A percentile compares a stretch with the other conserved stretches of the same genome.
phyloP scores from a whole-genome alignment of 2,888 invertebrate species.

The Rhingia campestris region DNA sequence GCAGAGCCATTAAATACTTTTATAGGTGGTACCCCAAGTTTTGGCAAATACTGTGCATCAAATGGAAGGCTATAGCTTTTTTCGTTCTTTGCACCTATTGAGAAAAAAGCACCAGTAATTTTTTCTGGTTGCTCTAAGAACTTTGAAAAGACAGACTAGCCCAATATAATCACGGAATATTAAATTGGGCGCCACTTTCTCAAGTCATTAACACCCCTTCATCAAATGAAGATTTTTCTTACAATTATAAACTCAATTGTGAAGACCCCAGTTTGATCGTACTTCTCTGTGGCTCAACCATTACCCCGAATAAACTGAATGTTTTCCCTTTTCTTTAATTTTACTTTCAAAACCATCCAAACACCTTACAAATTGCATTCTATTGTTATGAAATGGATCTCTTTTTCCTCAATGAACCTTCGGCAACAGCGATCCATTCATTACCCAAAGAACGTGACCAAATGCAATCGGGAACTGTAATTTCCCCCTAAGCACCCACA shows the following conservation, averaged over 20 bases:
- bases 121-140: no score
- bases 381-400: slow-evolving; percentile 10
- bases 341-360: slow-evolving; percentile 52
- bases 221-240: neutral
- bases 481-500: slow-evolving; percentile 47
- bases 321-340: slow-evolving; percentile 35
- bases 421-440: slow-evolving; percentile 26
- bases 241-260: neutral
- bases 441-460: slow-evolving; percentile 44
- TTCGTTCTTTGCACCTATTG: no score
- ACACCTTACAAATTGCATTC: slow-evolving; percentile 46
- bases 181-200: neutral
- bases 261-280: neutral
- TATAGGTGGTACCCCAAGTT: no score
- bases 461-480: slow-evolving; percentile 43
- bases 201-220: no score
- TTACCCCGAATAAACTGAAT: neutral
- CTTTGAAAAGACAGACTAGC: no score
- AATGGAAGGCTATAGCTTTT: no score
- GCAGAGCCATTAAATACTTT: no score
- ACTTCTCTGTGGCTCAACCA: neutral
- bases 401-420: slow-evolving; percentile 7
- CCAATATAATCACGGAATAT: no score
- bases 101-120: no score
- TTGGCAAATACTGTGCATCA: no score